Percentiles rank a stretch among this genome's conserved stretches.
phyloP scores from a whole-genome alignment of 2,888 invertebrate species.

The Amblyjoppa proteus region DNA sequence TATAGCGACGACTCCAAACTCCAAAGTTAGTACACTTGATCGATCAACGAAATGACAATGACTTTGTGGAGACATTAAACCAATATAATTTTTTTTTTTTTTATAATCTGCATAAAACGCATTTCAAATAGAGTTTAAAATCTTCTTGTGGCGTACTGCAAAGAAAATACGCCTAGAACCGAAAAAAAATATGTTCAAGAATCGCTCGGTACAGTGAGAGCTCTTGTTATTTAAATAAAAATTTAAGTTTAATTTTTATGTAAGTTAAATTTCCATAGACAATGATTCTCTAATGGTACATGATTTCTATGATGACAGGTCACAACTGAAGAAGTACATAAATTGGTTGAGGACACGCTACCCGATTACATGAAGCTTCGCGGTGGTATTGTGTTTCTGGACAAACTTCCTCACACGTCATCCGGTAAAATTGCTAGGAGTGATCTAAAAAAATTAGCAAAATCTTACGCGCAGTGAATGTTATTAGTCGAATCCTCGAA shows the following conservation, averaged over 20 bases:
- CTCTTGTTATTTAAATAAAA: background rate
- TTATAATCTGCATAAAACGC: background rate
- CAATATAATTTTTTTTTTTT: background rate
- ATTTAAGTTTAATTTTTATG: too few species aligned
- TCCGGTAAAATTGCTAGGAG: constrained; percentile 76
- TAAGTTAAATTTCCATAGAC: background rate
- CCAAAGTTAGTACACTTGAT: constrained; percentile 44
- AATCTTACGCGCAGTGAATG: constrained; percentile 33
- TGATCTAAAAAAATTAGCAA: constrained; percentile 56
- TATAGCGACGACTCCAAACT: constrained; percentile 67
- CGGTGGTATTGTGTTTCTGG: constrained; percentile 78
- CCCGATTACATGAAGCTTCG: constrained; percentile 75
- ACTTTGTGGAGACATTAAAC: background rate
- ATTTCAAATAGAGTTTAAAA: background rate
- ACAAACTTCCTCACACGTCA: constrained; percentile 76
- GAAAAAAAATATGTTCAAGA: background rate
- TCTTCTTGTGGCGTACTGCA: background rate
- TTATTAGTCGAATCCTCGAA: background rate
- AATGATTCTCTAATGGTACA: constrained; percentile 18
- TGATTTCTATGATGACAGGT: constrained; percentile 71
- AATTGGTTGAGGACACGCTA: constrained; percentile 72
- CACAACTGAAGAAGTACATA: constrained; percentile 76
- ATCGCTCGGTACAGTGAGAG: background rate
- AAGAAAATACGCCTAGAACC: background rate
- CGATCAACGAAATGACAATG: background rate